Conservation (phyloP, 1,140 invertebrate genomes). For the Catajapyx aquilonaris region DNA sequence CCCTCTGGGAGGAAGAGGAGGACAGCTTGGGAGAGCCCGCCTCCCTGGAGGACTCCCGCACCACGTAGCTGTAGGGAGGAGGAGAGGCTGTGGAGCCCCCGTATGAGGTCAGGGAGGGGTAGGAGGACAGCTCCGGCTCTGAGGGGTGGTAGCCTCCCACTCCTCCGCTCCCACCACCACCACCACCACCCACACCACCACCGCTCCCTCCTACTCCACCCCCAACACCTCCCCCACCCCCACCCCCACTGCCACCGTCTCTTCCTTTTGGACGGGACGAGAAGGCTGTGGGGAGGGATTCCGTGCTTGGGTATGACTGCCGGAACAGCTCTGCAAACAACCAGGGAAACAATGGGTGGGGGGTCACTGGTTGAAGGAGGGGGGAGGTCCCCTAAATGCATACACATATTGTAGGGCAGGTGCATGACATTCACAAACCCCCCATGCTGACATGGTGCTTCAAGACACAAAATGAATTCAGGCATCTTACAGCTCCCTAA, state of each 20-base stretch:
- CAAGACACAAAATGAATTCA: too few species aligned
- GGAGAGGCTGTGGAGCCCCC: constrained; percentile 11
- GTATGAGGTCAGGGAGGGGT: constrained; percentile 11
- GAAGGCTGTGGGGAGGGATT: constrained; percentile 18
- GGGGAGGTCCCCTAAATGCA: too few species aligned
- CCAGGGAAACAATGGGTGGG: too few species aligned
- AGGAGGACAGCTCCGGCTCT: constrained; percentile 10
- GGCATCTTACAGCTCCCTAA: too few species aligned
- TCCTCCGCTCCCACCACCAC: constrained; percentile 2
- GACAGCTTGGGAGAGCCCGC: constrained; percentile 3
- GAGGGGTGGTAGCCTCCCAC: constrained; percentile 3
- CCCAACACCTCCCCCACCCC: not conserved
- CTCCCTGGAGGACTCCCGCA: constrained; percentile 10
- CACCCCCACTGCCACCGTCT: constrained; percentile 6
- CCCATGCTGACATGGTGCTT: too few species aligned
- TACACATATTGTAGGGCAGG: too few species aligned
- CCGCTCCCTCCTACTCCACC: constrained; percentile 8
- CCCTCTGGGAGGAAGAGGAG: constrained; percentile 6
- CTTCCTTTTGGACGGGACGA: constrained; percentile 12
- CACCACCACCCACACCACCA: constrained; percentile 4
- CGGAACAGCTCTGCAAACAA: constrained; percentile 18
- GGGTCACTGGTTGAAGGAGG: too few species aligned
- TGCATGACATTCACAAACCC: too few species aligned
- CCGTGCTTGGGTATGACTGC: constrained; percentile 20
- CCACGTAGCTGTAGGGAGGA: constrained; percentile 14